Base-by-base conservation (phyloP, 1,140 invertebrate species). In the Drosophila obscura region DNA sequence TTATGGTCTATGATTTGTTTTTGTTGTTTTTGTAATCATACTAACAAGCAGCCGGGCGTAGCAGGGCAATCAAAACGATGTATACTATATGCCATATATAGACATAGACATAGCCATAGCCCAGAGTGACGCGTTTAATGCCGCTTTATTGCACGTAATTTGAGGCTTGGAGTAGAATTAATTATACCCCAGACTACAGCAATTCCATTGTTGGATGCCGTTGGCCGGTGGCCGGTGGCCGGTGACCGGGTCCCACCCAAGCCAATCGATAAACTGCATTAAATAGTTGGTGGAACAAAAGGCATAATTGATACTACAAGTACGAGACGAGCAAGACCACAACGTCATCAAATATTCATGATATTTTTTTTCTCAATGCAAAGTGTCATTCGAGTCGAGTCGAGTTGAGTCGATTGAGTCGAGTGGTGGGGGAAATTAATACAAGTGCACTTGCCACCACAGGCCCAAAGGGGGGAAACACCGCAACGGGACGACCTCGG, bases 251-350 rank as follows among this genome's bases (percentile, higher is more conserved):
- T 6, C 6, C 5, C 45, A 5, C 4, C 53, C 15, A 52, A 5
- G 1, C 53, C 15, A 52, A 69, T 69, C 66, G 64, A 69, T 69
- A 69, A 57, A 49, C 64, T 69, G 66, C 66, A 69, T 68, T 43
- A 49, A 57, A 16, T 49, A 35, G 62, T 49, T 59, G 35, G 11
- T 11, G 35, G 1, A 13, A 39, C 3, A 24, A 11, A 11, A 5
- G 22, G 22, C 62, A 65, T 68, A 68, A 69, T 57, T 57, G 51
- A 41, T 24, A 45, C 41, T 11, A 57, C 41, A 4, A 22, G 8
- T 11, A 39, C 11, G 41, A 28, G 22, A 19, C 6, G 19, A 22
- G 19, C 60, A 19, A 61, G 19, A n/a, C 65, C 63, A 22, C 31
- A 48, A 22, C 26, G 19, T 35, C 16, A 67, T 68, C 31, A 68